Conservation (phyloP, 2,888 invertebrate species). For the Girardia tigrina region DNA sequence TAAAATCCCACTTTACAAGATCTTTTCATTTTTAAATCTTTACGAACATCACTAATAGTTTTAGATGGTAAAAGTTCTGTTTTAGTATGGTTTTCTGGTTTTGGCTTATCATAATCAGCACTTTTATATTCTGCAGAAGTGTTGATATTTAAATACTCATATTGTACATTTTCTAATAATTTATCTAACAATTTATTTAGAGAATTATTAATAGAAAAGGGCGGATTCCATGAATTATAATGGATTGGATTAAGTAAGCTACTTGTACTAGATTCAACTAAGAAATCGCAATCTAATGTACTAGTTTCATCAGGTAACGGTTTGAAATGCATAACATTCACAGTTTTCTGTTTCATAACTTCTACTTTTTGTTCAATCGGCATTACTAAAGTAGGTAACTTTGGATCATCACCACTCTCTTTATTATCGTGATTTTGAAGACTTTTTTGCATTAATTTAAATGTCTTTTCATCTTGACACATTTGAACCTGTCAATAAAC, state of each 20-base stretch:
- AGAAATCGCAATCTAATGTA: neutral
- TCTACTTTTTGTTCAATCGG: slow-evolving; percentile 11
- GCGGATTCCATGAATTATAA: neutral
- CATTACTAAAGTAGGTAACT: neutral
- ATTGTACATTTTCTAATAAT: slow-evolving; percentile 18
- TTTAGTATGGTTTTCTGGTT: neutral
- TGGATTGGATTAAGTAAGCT: neutral
- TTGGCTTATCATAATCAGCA: too few species aligned
- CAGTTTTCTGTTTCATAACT: slow-evolving; percentile 3
- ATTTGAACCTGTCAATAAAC: neutral
- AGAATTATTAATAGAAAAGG: neutral
- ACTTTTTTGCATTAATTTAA: slow-evolving; percentile 23
- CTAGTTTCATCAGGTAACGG: neutral
- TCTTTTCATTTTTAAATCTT: neutral
- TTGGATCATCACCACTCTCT: neutral
- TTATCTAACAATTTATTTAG: neutral
- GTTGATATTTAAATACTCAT: neutral
- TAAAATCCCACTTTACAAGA: neutral
- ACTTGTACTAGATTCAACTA: neutral
- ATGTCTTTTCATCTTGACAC: neutral
- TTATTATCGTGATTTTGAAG: neutral
- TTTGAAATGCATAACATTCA: neutral
- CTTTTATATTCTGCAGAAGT: neutral
- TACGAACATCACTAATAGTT: neutral
- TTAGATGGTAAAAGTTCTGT: neutral